Base-by-base conservation (phyloP, 2,113 vertebrate genomes). In the Octodon degus region DNA sequence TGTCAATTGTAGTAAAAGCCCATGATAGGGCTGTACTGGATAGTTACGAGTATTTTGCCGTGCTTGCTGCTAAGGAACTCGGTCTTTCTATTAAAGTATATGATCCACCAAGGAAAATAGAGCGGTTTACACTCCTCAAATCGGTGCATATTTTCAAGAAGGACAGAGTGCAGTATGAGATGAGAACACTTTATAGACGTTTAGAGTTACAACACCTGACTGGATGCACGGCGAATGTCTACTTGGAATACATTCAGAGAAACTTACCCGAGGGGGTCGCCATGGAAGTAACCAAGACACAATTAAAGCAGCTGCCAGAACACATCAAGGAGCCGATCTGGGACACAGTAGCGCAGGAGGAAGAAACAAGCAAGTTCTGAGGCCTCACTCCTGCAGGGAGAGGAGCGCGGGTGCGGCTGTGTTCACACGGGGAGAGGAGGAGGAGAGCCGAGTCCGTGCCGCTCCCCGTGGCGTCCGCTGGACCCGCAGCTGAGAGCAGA, bases 61-160 rank as follows among this genome's bases (percentile, higher is more conserved):
- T 99, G 40, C 98, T 99, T 97, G 99, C 99, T 83, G 99, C 99
- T 40, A 98, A 99, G 94, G 99, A 99, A 97, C 99, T 99, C 93
- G 99, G 99, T 67, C 98, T 99, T 90, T 98, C 96, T 81, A 32
- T 99, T 96, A 98, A 98, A 96, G 98, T 99, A 99, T 99, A 98
- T 60, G 99, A 99, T 55, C 99, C 99, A 27, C 98, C 97, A 0
- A 99, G 97, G 96, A 98, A 98, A 40, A 99, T 99, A 72, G 99
- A 99, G 76, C 98, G 99, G 91, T 67, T 99, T 0, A 99, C 99
- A 0, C 98, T 99, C 79, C 97, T 99, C 88, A 99, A 99, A 96
- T 99, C 99, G 0, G 97, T 99, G 83, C 99, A 99, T 97, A 99
- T 99, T 98, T 99, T 98, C 97, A 99, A 99, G 98, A 99, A 99